These are phyloP conservation scores for Calidris pugnax DNA, from an alignment of 2,113 vertebrate genomes.

Conservation along the genomic window DNA sequence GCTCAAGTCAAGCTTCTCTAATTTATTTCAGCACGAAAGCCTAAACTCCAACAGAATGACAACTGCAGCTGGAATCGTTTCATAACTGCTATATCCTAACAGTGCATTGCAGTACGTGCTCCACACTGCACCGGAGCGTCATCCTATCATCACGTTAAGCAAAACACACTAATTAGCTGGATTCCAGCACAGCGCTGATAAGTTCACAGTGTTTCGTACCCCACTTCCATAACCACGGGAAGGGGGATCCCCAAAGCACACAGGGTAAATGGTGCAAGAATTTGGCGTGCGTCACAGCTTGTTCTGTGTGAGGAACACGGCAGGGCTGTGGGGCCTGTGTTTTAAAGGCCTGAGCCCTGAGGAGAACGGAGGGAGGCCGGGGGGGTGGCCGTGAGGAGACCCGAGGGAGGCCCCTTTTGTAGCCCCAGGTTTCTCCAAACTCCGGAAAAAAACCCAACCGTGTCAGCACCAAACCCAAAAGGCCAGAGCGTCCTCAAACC, in stretches of 20 bases:
- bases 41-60: neutral
- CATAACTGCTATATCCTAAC: neutral
- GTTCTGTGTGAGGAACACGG: fast-evolving
- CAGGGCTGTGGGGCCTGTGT: fast-evolving
- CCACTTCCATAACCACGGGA: fast-evolving
- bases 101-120: fast-evolving
- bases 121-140: fast-evolving
- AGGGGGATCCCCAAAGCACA: fast-evolving
- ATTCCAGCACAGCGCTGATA: fast-evolving
- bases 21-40: neutral
- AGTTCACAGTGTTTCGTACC: neutral
- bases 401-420: neutral
- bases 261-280: fast-evolving
- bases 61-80: neutral
- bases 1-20: neutral
- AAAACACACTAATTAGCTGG: fast-evolving
- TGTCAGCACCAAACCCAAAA: neutral
- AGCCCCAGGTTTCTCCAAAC: neutral
- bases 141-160: fast-evolving
- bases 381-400: too few species aligned
- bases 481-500: neutral
- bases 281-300: fast-evolving
- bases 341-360: neutral
- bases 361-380: neutral
- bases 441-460: too few species aligned